Evolutionary conservation across 2,113 vertebrate species (phyloP), one percentile per base, ranked within the genome.

Genomic region (Equus przewalskii): DNA sequence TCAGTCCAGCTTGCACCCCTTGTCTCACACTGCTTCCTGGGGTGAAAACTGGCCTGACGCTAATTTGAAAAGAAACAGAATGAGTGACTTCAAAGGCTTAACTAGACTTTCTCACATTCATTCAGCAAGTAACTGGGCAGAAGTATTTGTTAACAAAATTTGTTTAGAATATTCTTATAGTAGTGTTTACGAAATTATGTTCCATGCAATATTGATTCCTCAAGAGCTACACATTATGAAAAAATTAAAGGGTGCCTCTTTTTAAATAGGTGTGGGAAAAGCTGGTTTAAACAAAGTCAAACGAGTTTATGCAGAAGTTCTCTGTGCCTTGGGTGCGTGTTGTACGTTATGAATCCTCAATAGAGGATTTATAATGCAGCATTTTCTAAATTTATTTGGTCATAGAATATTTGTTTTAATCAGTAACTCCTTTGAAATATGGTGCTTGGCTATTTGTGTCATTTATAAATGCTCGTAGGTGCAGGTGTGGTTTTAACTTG

Each of bases 1-100:
- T 21, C 9, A 1, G 26, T 33, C 3, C 26, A 22, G 26, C 5
- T 56, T 15, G 6, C 26, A 60, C 13, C 22, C 11, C 11, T 65
- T 2, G 11, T 64, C 26, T 58, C 15, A 44, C 14, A 36, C 10
- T 33, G 16, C 3, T 10, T 92, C 33, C 30, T n/a, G 9, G 5
- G 26, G 16, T 4, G 15, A 88, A 72, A 33, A 67, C 0, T 3
- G 1, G 6, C 4, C 22, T 81, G 33, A 9, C 3, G 11, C 1
- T 56, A 60, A 79, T 46, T 65, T 26, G 30, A 24, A 64, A 80
- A 56, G n/a, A 79, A 87, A 36, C 1, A 33, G 5, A 70, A 0
- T 8, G 7, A 78, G 54, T 8, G 2, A 78, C 24, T 90, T 65
- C 24, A 26, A 69, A 62, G 8, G 6, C 9, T 70, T 65, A 54